Evolutionary conservation across 2,888 invertebrate species (phyloP), one percentile per base, ranked within the genome.

Genomic region (Drosophila affinis): DNA sequence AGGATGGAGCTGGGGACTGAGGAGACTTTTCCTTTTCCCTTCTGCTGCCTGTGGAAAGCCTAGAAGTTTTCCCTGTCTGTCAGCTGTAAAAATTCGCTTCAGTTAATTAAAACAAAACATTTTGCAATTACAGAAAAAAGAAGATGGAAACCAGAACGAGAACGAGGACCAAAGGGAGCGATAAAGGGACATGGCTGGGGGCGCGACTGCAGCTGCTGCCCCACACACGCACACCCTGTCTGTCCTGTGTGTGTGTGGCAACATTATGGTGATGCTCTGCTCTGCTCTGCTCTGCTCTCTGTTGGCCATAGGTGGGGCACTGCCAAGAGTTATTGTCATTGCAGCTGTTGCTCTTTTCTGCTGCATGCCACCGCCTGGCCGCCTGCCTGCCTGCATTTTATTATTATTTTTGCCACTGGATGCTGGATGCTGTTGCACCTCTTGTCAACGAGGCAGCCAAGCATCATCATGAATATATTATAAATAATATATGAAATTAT

Each of bases 51-150:
- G 34, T 14, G 39, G 14, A 39, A 39, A 62, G 53, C 72, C 72
- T 61, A 72, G 61, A 69, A 72, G 72, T 61, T n/a, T 39, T n/a
- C 39, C 39, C 39, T 12, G 14, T 39, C 39, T 62, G 60, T 45
- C 72, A 60, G 60, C 68, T 80, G 76, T 72, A 87, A 89, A 74
- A 82, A 79, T 63, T 61, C 58, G 62, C 71, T 58, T 54, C 78
- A 87, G 89, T 90, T 89, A 90, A 90, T 89, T 89, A 90, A 89
- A 88, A 79, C 90, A 88, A 89, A 90, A 90, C 89, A 90, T 84
- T 89, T 89, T 86, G 39, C 89, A 90, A 89, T 89, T 90, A 82
- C 75, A 77, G 73, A 73, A 63, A 48, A 10, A 18, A 6, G 29
- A 60, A 5, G 0, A 12, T 12, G 12, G 12, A 27, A 27, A 7